Conservation (phyloP, 2,888 invertebrate genomes). For the Carterocephalus palaemon region DNA sequence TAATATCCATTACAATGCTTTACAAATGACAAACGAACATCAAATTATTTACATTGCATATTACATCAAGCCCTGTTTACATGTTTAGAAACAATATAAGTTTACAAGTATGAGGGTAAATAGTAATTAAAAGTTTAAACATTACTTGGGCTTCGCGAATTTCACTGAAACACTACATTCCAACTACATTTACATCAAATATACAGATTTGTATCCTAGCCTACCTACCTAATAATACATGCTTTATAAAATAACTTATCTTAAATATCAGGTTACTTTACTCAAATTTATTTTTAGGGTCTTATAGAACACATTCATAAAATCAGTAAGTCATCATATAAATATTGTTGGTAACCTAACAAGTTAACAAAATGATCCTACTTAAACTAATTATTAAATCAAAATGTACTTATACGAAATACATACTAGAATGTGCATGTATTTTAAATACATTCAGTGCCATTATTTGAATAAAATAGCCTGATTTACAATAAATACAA, state of each 20-base stretch:
- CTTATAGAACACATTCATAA: too few species aligned
- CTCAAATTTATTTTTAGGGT: too few species aligned
- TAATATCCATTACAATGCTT: too few species aligned
- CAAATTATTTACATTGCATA: slow-evolving; percentile 24
- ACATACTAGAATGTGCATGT: neutral
- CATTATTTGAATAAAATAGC: slow-evolving; percentile 50
- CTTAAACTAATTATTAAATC: too few species aligned
- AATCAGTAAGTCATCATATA: too few species aligned
- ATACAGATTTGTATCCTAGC: slow-evolving; percentile 38
- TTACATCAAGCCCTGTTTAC: slow-evolving; percentile 19
- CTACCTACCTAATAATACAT: slow-evolving; percentile 42
- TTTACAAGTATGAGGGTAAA: slow-evolving; percentile 2
- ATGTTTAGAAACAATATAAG: slow-evolving; percentile 21
- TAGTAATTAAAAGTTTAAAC: neutral
- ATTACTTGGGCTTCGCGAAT: neutral
- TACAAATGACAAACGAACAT: slow-evolving; percentile 18
- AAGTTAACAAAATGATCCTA: too few species aligned
- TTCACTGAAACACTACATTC: slow-evolving; percentile 19
- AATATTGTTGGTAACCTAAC: too few species aligned
- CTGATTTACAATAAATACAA: slow-evolving; percentile 48
- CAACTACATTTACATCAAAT: slow-evolving; percentile 33
- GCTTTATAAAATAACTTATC: slow-evolving; percentile 49
- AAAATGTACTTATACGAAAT: too few species aligned
- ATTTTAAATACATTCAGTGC: neutral
- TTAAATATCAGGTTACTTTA: slow-evolving; percentile 48